Evolutionary conservation across 2,888 invertebrate genomes (phyloP), one percentile per base, ranked within the genome.

Genomic region (Isotomurus palustris): DNA sequence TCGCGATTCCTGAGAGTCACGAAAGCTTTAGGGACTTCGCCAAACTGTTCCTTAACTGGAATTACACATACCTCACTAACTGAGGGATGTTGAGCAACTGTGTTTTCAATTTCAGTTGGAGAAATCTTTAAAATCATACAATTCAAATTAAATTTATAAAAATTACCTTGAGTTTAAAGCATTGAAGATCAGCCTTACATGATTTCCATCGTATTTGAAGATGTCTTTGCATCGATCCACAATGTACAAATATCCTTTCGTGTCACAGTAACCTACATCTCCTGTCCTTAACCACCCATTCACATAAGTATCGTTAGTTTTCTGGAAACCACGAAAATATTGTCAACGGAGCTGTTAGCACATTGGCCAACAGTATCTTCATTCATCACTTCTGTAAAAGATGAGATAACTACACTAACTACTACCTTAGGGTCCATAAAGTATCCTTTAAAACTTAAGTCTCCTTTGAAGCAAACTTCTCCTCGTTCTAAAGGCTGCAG

Each of bases 181-280:
- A n/a, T n/a, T n/a, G n/a, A 32, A 14, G 8, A 32, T 32, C 8
- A 32, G 8, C 14, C 8, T 60, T 53, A 68, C 68, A 53, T 68
- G 66, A 53, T 64, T 57, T 32, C 56, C 53, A 21, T 36, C 54
- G 29, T 64, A 66, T 53, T 66, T 68, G 54, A 68, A 68, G 32
- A 67, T 63, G 32, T 67, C 67, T 35, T 67, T 67, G 25, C 54
- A 29, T 43, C 67, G 38, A 36, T 68, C 68, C 27, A 68, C 66
- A 4, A 68, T 28, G 28, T 56, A 66, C 1, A 68, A 27, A 44
- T 55, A 68, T n/a, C 57, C 60, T 17, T 60, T 36, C 12, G 47
- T 44, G 45, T 68, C 65, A 38, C 40, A 65, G 44, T 62, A 64
- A 3, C 67, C 67, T 19, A 68, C 38, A 35, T 68, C 67, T 2